These are phyloP conservation scores for Poecile atricapillus DNA, from an alignment of 2,113 vertebrate genomes.

Conservation along the genomic window DNA sequence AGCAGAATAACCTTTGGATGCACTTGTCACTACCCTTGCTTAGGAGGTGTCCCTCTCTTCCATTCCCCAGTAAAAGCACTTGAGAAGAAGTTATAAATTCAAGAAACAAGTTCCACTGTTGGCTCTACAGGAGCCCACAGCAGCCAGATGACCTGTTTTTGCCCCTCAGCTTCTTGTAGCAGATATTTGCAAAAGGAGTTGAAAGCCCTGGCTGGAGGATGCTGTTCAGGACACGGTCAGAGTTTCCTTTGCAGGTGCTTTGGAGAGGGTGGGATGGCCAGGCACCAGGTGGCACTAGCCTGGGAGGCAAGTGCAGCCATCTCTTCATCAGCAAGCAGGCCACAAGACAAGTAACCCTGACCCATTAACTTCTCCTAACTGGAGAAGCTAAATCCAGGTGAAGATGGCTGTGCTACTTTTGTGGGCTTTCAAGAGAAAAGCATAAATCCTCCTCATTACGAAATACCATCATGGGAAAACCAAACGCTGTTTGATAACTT, in stretches of 20 bases:
- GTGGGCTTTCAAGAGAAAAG: neutral
- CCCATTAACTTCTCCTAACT: neutral
- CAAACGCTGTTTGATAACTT: fast-evolving
- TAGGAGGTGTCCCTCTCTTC: neutral
- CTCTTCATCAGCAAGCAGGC: neutral
- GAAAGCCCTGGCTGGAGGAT: neutral
- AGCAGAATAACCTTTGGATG: neutral
- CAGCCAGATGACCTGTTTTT: neutral
- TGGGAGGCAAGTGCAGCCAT: neutral
- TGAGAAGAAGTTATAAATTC: neutral
- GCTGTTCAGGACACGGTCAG: fast-evolving
- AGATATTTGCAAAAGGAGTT: neutral
- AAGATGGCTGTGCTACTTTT: neutral
- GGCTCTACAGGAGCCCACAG: neutral
- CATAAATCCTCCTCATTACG: fast-evolving
- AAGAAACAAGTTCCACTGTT: neutral
- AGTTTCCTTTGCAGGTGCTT: neutral
- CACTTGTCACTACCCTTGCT: neutral
- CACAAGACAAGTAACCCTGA: neutral
- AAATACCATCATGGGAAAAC: neutral
- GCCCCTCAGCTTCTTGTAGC: neutral
- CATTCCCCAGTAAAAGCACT: neutral
- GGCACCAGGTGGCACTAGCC: neutral
- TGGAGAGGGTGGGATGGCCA: neutral
- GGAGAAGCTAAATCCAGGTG: neutral